Percentiles rank a stretch among this genome's conserved stretches.
phyloP scores from a whole-genome alignment of 2,888 invertebrate genomes.

The Parnassius glacialis region DNA sequence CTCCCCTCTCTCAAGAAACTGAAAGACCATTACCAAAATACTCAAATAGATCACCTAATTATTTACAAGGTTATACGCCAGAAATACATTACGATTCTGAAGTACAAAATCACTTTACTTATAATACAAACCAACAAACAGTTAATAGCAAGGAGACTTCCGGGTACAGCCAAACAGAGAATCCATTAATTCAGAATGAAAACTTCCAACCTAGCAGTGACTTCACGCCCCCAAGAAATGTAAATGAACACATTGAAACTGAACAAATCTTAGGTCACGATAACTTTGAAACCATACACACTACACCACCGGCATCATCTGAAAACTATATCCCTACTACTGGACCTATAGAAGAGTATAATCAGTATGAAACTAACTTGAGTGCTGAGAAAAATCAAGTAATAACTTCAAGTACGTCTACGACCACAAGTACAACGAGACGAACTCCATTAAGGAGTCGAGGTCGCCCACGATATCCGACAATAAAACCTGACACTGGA shows the following conservation, averaged over 20 bases:
- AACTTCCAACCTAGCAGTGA: slow-evolving; percentile 31
- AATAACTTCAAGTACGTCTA: slow-evolving; percentile 38
- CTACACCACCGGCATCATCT: slow-evolving; percentile 38
- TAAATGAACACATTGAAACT: slow-evolving; percentile 44
- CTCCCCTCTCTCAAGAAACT: slow-evolving; percentile 35
- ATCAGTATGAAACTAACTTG: slow-evolving; percentile 48
- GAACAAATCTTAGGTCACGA: slow-evolving; percentile 43
- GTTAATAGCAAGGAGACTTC: slow-evolving; percentile 45
- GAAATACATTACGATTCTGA: slow-evolving; percentile 69
- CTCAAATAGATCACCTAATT: slow-evolving; percentile 44
- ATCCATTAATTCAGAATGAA: slow-evolving; percentile 32
- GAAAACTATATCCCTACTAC: slow-evolving; percentile 41
- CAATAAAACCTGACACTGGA: slow-evolving; percentile 62
- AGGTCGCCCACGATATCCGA: slow-evolving; percentile 68
- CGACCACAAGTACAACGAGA: slow-evolving; percentile 60
- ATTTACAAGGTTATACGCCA: slow-evolving; percentile 62
- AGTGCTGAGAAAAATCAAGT: slow-evolving; percentile 44
- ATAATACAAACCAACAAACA: slow-evolving; percentile 52
- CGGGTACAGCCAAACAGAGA: slow-evolving; percentile 28
- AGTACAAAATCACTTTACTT: slow-evolving; percentile 49
- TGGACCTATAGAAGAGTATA: slow-evolving; percentile 47
- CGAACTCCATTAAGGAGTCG: slow-evolving; percentile 56
- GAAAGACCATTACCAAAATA: slow-evolving; percentile 42
- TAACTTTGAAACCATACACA: slow-evolving; percentile 42
- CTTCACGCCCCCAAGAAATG: slow-evolving; percentile 37